Evolutionary conservation across 2,797 vertebrate species (phyloP), one percentile per base, ranked within the genome.

Genomic region (Aeoliscus strigatus): DNA sequence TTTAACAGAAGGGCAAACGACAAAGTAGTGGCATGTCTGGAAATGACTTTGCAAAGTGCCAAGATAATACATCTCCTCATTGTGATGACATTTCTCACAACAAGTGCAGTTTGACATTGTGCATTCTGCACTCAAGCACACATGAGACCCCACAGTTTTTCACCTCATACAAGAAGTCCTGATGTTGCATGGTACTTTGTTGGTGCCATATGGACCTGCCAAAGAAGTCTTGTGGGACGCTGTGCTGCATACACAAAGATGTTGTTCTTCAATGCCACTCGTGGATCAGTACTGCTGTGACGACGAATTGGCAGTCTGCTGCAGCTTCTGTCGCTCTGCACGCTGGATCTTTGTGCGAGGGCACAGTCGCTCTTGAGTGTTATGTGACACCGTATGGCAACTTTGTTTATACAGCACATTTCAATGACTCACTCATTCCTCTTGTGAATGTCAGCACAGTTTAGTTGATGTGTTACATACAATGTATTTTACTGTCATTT

Each of bases 41-140:
- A 52, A 60, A 68, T 61, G 69, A 82, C 73, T 83, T 84, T 79
- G 60, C 41, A 63, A 75, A 78, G 70, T 70, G 60, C 47, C 53
- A 43, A 46, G 37, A 74, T 79, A 50, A 60, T 59, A 57, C 67
- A 29, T 70, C 39, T 53, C 50, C 49, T 71, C 39, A 33, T 40
- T 41, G 46, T 37, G 62, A 76, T 76, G 67, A 52, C 77, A 73
- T 75, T 70, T 73, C 64, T 60, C 59, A 55, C 40, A 48, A 58
- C 58, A 49, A 81, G 59, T 73, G 34, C 25, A 15, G 47, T 63
- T 58, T 82, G 81, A 84, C 83, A 72, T 77, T 82, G 77, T 32
- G 48, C 60, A 44, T 50, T 39, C 45, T 57, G 30, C 58, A 58
- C 62, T 68, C 65, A 11, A 51, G 30, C 51, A 61, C 57, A 57